Evolutionary conservation across 2,888 invertebrate species (phyloP), one percentile per base, ranked within the genome.

Genomic region (Chesias legatella): DNA sequence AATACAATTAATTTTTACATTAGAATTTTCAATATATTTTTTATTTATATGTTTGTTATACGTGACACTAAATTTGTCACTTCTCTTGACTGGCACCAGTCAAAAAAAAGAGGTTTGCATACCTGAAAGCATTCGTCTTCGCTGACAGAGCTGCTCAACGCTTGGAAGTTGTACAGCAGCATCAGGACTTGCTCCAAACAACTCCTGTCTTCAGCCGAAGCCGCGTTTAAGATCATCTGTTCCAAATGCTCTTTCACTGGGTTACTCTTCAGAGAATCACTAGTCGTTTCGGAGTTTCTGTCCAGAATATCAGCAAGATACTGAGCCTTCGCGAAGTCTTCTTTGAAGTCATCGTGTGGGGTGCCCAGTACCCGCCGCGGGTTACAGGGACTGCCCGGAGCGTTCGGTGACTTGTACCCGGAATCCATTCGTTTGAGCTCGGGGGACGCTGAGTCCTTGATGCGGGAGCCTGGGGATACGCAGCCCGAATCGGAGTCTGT

Each of bases 161-260:
- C 78, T 66, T 91, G 91, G 31, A 90, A 78, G 59, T 91, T 90
- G 66, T 92, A 91, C 45, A 92, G 76, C 58, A 92, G 77, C 70
- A 90, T 89, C 43, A 91, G 67, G 31, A 92, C 86, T 66, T 92
- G 92, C 58, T 92, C 90, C 61, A 92, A 76, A 56, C 92, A 92
- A 33, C 88, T 82, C 63, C 90, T 90, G 58, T 92, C 92, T 23
- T 90, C 89, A 42, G 88, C 88, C 9, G 88, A 86, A 7, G 79
- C 79, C 28, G 88, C 84, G 38, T 82, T 88, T 53, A 88, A 47
- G 51, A 89, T 82, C 88, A 89, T 89, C 61, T 85, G 85, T 52
- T 89, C 88, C 32, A 89, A 56, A 57, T 84, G 88, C 21, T 88
- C 88, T 53, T 83, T 88, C 44, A 89, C 85, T 44, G 86, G 85